Conservation (phyloP, 2,888 invertebrate genomes). For the Leucoma salicis region DNA sequence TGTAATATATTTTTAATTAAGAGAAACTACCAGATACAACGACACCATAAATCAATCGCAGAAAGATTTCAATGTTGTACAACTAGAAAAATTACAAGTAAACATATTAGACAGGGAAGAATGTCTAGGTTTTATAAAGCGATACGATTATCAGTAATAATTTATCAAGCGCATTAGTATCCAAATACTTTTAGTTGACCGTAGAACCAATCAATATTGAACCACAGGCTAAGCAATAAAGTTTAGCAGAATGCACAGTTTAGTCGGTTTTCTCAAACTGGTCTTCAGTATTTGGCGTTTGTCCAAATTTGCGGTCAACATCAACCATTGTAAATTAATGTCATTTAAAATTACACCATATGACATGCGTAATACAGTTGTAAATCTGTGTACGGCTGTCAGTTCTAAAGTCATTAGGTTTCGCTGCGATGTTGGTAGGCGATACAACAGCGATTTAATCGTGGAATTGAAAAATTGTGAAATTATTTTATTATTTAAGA, state of each 20-base stretch:
- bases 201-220: slow-evolving; percentile 13
- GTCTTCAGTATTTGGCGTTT: slow-evolving; percentile 38
- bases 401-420: slow-evolving; percentile 42
- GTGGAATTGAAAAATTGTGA: slow-evolving; percentile 6
- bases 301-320: slow-evolving; percentile 38
- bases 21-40: neutral
- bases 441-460: slow-evolving; percentile 34
- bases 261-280: slow-evolving; percentile 31
- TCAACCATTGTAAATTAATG: slow-evolving; percentile 30
- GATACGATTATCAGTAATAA: slow-evolving; percentile 28
- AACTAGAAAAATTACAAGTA: neutral
- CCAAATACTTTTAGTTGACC: slow-evolving; percentile 26
- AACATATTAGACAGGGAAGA: slow-evolving; percentile 22
- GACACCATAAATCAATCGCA: neutral
- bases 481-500: slow-evolving; percentile 4
- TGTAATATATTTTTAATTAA: too few relatives aligned
- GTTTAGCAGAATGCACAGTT: slow-evolving; percentile 20
- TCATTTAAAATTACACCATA: slow-evolving; percentile 36
- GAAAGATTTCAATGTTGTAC: neutral
- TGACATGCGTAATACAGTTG: slow-evolving; percentile 39
- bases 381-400: slow-evolving; percentile 35
- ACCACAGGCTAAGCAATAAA: neutral
- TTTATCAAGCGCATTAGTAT: slow-evolving; percentile 33
- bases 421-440: slow-evolving; percentile 35
- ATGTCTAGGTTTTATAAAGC: slow-evolving; percentile 35